A percentile compares a stretch with the other conserved stretches of the same genome.
Conservation (phyloP, 2,113 vertebrate genomes). For the Tympanuchus pallidicinctus region DNA sequence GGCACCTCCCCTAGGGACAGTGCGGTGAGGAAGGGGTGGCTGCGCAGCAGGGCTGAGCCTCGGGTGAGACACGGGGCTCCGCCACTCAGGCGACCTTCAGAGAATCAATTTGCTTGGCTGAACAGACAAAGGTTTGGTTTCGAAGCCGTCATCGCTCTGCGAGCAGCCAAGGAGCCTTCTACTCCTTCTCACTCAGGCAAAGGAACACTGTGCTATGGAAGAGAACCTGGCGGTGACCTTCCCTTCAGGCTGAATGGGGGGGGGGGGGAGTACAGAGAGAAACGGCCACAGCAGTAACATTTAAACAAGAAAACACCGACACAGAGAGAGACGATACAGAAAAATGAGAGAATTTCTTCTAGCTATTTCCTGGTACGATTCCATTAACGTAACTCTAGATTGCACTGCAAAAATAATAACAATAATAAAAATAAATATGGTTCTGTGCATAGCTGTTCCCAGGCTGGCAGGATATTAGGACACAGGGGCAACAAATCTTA, state of each 20-base stretch:
- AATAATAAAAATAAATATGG: neutral
- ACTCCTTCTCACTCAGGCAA: neutral
- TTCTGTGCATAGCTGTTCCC: neutral
- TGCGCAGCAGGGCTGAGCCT: neutral
- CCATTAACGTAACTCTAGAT: constrained; percentile 10
- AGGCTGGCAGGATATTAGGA: neutral
- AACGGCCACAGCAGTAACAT: constrained; percentile 32
- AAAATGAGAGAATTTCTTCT: neutral
- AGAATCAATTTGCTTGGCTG: neutral
- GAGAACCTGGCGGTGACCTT: neutral
- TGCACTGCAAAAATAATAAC: neutral
- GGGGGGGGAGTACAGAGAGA: constrained; percentile 8
- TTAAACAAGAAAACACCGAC: constrained; percentile 19
- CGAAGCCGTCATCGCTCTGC: neutral
- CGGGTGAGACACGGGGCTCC: neutral
- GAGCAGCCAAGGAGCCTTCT: neutral
- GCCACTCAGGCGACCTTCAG: neutral
- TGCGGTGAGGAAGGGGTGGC: neutral
- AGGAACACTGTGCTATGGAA: neutral
- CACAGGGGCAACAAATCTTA: neutral
- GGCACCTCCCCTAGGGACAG: neutral
- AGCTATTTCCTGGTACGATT: neutral
- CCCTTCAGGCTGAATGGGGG: neutral
- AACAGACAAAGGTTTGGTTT: constrained; percentile 1
- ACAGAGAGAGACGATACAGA: neutral